Conservation (phyloP, 2,888 invertebrate genomes). For the Eudasyphora cyanicolor region DNA sequence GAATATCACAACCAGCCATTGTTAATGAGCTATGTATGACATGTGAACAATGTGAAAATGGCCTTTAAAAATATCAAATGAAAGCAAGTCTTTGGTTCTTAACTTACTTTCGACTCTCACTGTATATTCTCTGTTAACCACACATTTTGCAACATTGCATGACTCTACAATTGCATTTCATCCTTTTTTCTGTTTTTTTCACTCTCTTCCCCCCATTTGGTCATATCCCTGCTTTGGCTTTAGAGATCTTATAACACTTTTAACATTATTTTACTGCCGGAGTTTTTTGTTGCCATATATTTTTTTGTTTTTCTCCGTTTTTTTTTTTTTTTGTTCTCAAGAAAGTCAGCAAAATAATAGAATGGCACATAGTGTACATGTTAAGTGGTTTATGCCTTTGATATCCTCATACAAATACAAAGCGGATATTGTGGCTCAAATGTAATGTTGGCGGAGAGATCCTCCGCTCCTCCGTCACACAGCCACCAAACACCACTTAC, state of each 20-base stretch:
- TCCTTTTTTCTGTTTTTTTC: not conserved
- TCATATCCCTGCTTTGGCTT: constrained; percentile 28
- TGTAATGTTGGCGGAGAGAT: not conserved
- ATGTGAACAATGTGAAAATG: no score
- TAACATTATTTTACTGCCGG: constrained; percentile 40
- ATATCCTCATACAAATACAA: constrained; percentile 42
- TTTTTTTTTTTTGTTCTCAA: constrained; percentile 20
- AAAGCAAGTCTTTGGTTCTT: no score
- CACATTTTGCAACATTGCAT: constrained; percentile 11
- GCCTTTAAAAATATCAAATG: no score
- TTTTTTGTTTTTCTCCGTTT: not conserved
- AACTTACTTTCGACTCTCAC: no score
- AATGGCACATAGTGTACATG: constrained; percentile 48
- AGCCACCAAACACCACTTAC: not conserved
- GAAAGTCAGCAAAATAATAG: constrained; percentile 32
- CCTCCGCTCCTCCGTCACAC: not conserved
- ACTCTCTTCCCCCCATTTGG: not conserved
- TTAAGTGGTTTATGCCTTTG: constrained; percentile 62
- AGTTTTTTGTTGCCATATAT: no score
- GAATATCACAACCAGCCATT: no score
- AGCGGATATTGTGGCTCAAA: constrained; percentile 37
- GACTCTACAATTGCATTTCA: constrained; percentile 11
- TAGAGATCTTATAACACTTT: constrained; percentile 52
- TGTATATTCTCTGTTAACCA: no score
- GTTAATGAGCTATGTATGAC: no score